phyloP scores from a whole-genome alignment of 2,888 invertebrate species.

The Lysandra bellargus region DNA sequence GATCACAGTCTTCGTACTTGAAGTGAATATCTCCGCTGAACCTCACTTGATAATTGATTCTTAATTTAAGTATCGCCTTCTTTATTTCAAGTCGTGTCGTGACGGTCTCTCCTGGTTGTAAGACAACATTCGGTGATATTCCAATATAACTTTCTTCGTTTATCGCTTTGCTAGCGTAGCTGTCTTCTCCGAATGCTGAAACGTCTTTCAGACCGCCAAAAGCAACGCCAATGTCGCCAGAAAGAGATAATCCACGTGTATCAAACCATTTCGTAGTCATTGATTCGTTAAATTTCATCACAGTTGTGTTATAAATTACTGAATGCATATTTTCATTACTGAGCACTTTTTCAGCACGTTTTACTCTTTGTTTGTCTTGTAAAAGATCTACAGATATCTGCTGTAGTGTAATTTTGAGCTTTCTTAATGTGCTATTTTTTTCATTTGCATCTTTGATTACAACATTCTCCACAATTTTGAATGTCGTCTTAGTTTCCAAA shows the following conservation, averaged over 20 bases:
- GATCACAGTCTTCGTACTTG: not conserved
- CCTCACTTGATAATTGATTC: constrained; percentile 8
- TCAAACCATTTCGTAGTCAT: not conserved
- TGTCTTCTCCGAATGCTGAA: not conserved
- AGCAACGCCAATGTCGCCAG: not conserved
- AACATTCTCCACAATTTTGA: not conserved
- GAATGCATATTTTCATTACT: not conserved
- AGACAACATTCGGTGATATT: not conserved
- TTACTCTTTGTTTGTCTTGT: not conserved
- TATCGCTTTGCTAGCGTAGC: not conserved
- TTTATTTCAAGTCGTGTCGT: not conserved
- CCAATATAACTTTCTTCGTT: not conserved
- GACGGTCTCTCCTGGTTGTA: not conserved
- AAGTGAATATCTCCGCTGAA: not conserved
- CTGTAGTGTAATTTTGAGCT: not conserved
- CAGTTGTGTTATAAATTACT: not conserved
- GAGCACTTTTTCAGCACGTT: not conserved
- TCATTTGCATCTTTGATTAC: not conserved
- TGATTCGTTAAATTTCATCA: not conserved
- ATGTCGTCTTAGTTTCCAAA: not conserved
- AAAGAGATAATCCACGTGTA: not conserved
- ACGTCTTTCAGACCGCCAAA: not conserved
- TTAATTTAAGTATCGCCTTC: not conserved
- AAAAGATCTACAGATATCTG: not conserved
- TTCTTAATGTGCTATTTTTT: not conserved